Base-by-base conservation (phyloP, 2,888 invertebrate species). In the Oasisia sp. region DNA sequence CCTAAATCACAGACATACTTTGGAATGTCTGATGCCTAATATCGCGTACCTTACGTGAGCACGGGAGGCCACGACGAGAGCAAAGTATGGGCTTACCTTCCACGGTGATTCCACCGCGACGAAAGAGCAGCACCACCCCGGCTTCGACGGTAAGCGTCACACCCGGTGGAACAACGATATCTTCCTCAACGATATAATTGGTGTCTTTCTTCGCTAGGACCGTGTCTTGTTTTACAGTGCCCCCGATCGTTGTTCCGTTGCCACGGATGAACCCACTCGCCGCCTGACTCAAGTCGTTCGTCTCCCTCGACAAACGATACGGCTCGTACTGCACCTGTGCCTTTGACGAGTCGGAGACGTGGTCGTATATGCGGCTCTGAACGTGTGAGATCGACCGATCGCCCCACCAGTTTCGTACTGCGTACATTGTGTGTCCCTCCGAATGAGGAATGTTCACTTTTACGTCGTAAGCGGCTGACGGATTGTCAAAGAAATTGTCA, bases 51-150 rank as follows among this genome's bases (percentile, higher is more conserved):
- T 50, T 50, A 50, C 50, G 8, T 50, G 14, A 12, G 50, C n/a
- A 27, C 27, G n/a, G 74, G 74, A 74, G 4, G 27, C 7, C 74
- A 27, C 27, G 14, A 74, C 74, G 74, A 27, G n/a, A 74, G 2
- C 27, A 74, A 74, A 27, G 74, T 8, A n/a, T 74, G 74, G 74
- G n/a, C 74, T 74, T 89, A 92, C 92, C 91, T 19, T 92, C 90
- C 12, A 92, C 91, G 9, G 89, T 91, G 12, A 93, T 93, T 91
- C 93, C 92, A 32, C 91, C 92, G 27, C 91, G 92, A 45, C 44
- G 90, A 56, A 93, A 93, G 14, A 91, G 27, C 3, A 92, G 89
- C n/a, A 38, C 58, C 44, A 93, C 92, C 4, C 93, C 93, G 19
- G 92, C 92, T 91, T 91, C 91, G 92, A 93, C 91, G 32, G 50